phyloP scores from a whole-genome alignment of 2,113 vertebrate species.

The Clarias macrocephalus region DNA sequence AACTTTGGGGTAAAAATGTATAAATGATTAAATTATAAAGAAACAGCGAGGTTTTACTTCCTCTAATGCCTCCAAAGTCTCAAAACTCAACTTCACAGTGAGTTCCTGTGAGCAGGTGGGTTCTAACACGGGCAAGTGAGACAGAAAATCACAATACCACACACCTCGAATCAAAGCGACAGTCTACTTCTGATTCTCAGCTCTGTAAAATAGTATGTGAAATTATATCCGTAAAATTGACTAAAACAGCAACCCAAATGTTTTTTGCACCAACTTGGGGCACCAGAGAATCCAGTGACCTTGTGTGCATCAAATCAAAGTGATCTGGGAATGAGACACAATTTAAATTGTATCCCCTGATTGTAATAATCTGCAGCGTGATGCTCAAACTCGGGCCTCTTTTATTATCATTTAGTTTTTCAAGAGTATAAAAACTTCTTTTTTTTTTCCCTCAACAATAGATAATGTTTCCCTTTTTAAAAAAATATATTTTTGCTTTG shows the following conservation, averaged over 20 bases:
- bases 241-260: neutral
- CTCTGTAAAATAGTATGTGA: neutral
- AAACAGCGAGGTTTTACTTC: no score
- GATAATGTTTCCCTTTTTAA: neutral
- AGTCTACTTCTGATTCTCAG: no score
- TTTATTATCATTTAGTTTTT: neutral
- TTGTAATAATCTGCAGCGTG: neutral
- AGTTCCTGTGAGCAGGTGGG: no score
- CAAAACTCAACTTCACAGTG: no score
- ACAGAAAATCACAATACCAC: no score
- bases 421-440: neutral
- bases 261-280: neutral
- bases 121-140: no score
- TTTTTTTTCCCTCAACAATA: neutral
- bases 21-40: no score
- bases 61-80: no score
- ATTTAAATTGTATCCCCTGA: neutral
- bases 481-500: neutral
- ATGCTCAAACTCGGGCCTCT: neutral
- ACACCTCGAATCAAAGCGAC: no score
- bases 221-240: neutral
- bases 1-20: no score
- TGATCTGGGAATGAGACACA: neutral
- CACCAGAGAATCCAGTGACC: neutral
- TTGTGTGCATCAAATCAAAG: neutral